Evolutionary conservation across 2,113 vertebrate species (phyloP), one percentile per base, ranked within the genome.

Genomic region (Aptenodytes forsteri): DNA sequence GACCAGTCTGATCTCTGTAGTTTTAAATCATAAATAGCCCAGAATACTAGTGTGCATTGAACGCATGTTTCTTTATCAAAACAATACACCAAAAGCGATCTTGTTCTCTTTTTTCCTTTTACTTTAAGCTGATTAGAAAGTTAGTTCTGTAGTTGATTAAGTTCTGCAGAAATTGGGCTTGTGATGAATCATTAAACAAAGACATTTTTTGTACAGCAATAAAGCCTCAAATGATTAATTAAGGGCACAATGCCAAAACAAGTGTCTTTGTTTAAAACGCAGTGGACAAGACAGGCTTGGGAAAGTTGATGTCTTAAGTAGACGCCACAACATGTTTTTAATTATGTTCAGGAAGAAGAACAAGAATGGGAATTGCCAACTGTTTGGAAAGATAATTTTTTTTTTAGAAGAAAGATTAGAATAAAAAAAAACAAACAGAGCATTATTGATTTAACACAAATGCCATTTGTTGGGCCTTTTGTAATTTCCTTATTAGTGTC

Each of bases 271-370:
- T 98, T 98, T 98, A 98, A 99, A 98, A 97, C 67, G 76, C 98
- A 98, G 97, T 98, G 98, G 98, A 98, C 98, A 98, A 98, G 98
- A 98, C 98, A 98, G 98, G 96, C 98, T 98, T 98, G 98, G 98
- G 98, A 98, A 98, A 98, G 98, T 98, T 98, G 98, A 98, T 98
- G 98, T 98, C 98, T 98, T 98, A 99, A 99, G 98, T 98, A 98
- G 98, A 98, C 96, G 83, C 97, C 95, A 97, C 98, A 98, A 98
- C 98, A 98, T 98, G 98, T 98, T 98, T 98, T 98, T 98, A 98
- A 98, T 99, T 98, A 98, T 98, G 98, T 98, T 97, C 97, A 96
- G 98, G 98, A 98, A 98, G 97, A 98, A 66, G 97, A 98, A 98
- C 98, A 98, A 98, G 98, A 98, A 98, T 98, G 92, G 97, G 97